Conservation (phyloP, 2,888 invertebrate genomes). For the Phragmatobia fuliginosa region DNA sequence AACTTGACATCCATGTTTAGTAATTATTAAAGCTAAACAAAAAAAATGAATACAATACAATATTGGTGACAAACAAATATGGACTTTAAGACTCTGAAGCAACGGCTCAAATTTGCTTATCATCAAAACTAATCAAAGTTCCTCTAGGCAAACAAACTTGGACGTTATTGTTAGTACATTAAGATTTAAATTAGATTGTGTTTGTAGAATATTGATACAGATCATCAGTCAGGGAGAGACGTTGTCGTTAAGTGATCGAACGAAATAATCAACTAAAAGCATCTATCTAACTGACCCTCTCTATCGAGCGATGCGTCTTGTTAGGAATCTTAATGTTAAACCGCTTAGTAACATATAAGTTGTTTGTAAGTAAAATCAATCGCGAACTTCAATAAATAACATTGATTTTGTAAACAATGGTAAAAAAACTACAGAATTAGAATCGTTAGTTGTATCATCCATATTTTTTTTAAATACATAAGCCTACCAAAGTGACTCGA, state of each 20-base stretch:
- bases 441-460: too few relatives aligned
- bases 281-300: constrained; percentile 48
- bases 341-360: not conserved
- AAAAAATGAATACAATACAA: constrained; percentile 18
- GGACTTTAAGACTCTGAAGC: constrained; percentile 14
- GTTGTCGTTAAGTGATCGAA: constrained; percentile 59
- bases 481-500: too few relatives aligned
- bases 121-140: not conserved
- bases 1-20: constrained; percentile 21
- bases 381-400: too few relatives aligned
- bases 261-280: constrained; percentile 63
- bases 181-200: constrained; percentile 18
- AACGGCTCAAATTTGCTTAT: constrained; percentile 19
- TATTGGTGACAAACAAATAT: not conserved
- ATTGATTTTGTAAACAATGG: too few relatives aligned
- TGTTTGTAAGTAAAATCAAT: not conserved
- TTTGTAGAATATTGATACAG: constrained; percentile 26
- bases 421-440: too few relatives aligned
- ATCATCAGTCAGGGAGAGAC: constrained; percentile 57
- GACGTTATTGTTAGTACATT: not conserved
- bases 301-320: constrained; percentile 27
- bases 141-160: not conserved
- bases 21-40: constrained; percentile 26
- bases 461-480: too few relatives aligned
- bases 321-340: constrained; percentile 2